Base-by-base conservation (phyloP, 2,888 invertebrate species). In the Andrena chrysosceles region DNA sequence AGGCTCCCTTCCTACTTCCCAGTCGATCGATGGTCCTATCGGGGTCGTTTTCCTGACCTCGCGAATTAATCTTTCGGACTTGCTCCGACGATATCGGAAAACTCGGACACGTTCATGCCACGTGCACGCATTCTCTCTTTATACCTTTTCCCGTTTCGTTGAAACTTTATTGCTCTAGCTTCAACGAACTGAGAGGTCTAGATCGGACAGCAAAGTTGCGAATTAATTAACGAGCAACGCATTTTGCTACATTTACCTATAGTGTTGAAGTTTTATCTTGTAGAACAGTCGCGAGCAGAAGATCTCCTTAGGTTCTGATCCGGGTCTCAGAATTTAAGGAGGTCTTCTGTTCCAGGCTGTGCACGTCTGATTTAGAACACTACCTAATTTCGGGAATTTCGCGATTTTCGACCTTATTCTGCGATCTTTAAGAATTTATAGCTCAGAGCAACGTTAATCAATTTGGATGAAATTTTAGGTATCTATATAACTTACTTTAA, bases 21-120 rank as follows among this genome's bases (percentile, higher is more conserved):
- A 16, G 66, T 8, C 66, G 68, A 83, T 83, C 79, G 69, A 77
- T 83, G 77, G 73, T 75, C 49, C 71, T 68, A 71, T 67, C 75
- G 66, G 35, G 52, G 67, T 75, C 66, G 42, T 77, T 85, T 64
- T 42, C 63, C 64, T 42, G 31, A 31, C 73, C 69, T 54, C 62
- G 35, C 60, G 72, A 85, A 83, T 85, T 85, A 85, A 85, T 83
- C 76, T 81, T 59, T 60, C 62, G 49, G 29, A 26, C 29, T 82
- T 60, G 59, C 16, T 49, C 48, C 33, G 35, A n/a, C 56, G 63
- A n/a, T 68, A 77, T 80, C 81, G 72, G 66, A 60, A 67, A 85
- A 81, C 77, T 85, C 75, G 77, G 62, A 81, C 72, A 66, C 66
- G 77, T 75, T 63, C 54, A 20, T 78, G 66, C 66, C 72, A 81